These are phyloP conservation scores for Lithophane ornitopus DNA, from an alignment of 2,888 invertebrate genomes.

Conservation along the genomic window DNA sequence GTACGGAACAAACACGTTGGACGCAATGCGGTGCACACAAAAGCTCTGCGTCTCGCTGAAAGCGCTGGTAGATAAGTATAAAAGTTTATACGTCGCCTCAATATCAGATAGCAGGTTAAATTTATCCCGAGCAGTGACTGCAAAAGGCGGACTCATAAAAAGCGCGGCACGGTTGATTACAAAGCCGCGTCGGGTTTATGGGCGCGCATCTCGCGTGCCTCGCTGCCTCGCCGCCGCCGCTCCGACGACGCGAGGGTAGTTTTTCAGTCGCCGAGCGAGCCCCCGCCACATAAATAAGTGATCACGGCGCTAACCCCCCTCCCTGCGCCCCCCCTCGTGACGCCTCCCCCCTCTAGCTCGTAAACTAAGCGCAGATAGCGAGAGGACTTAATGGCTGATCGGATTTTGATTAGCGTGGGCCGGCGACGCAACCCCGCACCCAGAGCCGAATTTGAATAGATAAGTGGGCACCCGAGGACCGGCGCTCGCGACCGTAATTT, in stretches of 20 bases:
- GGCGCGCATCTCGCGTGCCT: slow-evolving; percentile 79
- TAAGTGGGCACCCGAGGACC: slow-evolving; percentile 89
- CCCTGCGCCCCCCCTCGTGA: slow-evolving; percentile 69
- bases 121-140: slow-evolving; percentile 84
- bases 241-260: slow-evolving; percentile 85
- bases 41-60: slow-evolving; percentile 56
- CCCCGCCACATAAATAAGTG: slow-evolving; percentile 89
- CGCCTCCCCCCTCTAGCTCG: slow-evolving; percentile 84
- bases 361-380: slow-evolving; percentile 90
- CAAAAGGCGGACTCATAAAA: slow-evolving; percentile 87
- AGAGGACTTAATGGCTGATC: slow-evolving; percentile 91
- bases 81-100: slow-evolving; percentile 77
- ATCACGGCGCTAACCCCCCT: slow-evolving; percentile 78
- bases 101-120: slow-evolving; percentile 86
- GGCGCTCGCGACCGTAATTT: slow-evolving; percentile 90
- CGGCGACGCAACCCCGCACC: slow-evolving; percentile 87
- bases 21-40: slow-evolving; percentile 54
- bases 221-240: slow-evolving; percentile 71
- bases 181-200: slow-evolving; percentile 84
- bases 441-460: slow-evolving; percentile 90
- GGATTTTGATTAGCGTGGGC: slow-evolving; percentile 91
- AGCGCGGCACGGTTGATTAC: slow-evolving; percentile 88
- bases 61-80: slow-evolving; percentile 67
- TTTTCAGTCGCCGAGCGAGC: slow-evolving; percentile 85
- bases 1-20: slow-evolving; percentile 22